These are phyloP conservation scores for Ecdyonurus torrentis DNA, from an alignment of 2,888 invertebrate species.

Conservation along the genomic window DNA sequence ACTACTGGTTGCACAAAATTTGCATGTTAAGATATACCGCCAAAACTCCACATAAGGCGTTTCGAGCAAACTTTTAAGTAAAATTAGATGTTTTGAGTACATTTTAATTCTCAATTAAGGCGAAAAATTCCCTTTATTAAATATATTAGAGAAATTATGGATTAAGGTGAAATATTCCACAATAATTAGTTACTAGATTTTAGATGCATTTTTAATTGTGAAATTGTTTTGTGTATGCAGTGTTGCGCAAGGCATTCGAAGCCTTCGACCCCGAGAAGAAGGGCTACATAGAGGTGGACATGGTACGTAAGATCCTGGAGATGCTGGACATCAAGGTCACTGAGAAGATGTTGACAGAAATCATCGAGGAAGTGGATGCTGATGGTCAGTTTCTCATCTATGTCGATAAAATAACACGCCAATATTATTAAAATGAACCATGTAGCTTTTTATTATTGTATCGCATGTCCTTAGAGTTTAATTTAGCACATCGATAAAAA, in stretches of 20 bases:
- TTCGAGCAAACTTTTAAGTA: too few relatives aligned
- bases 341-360: conserved; percentile 57
- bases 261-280: conserved; percentile 80
- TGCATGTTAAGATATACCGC: too few relatives aligned
- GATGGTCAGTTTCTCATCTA: conserved; percentile 73
- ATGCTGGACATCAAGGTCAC: conserved; percentile 80
- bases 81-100: too few relatives aligned
- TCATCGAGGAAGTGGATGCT: conserved; percentile 74
- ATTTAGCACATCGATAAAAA: too few relatives aligned
- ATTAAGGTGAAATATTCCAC: not conserved
- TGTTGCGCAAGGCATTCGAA: conserved; percentile 78
- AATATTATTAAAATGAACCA: too few relatives aligned
- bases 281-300: conserved; percentile 65
- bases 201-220: conserved; percentile 8
- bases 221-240: conserved; percentile 29
- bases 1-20: too few relatives aligned
- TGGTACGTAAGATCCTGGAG: conserved; percentile 71
- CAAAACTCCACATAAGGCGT: too few relatives aligned
- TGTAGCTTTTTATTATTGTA: too few relatives aligned
- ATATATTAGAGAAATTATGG: not conserved
- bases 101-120: too few relatives aligned
- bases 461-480: too few relatives aligned
- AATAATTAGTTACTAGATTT: not conserved
- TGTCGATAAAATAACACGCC: too few relatives aligned
- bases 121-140: too few relatives aligned